A percentile compares a stretch with the other conserved stretches of the same genome.
Conservation (phyloP, 2,888 invertebrate genomes). For the Junonia oenone region DNA sequence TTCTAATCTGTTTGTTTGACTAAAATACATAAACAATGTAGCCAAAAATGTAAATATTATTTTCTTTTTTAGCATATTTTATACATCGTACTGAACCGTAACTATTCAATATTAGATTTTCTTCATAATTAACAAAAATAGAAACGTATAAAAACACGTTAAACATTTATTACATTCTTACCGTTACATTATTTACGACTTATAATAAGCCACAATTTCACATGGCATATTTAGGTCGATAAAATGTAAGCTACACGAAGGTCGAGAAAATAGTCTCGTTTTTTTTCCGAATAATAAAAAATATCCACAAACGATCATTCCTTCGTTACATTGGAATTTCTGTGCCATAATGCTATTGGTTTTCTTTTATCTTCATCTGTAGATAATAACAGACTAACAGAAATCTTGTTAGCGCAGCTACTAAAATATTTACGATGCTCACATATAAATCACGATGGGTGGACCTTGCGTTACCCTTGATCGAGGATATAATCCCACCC, state of each 20-base stretch:
- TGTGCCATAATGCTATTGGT: not conserved
- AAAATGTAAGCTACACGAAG: not conserved
- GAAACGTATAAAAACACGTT: not conserved
- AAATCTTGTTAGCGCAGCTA: slow-evolving; percentile 4
- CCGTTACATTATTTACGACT: not conserved
- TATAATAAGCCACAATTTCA: not conserved
- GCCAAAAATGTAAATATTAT: too few species aligned
- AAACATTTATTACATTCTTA: not conserved
- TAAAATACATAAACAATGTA: too few species aligned
- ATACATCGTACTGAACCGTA: too few species aligned
- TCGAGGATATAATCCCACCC: slow-evolving; percentile 1
- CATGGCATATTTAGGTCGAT: not conserved
- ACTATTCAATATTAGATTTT: not conserved
- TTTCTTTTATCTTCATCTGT: not conserved
- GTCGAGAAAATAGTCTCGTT: not conserved
- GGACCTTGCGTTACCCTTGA: slow-evolving; percentile 2
- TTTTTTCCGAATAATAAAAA: not conserved
- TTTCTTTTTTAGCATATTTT: too few species aligned
- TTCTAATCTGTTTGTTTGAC: too few species aligned
- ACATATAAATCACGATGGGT: slow-evolving; percentile 8
- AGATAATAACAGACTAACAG: not conserved
- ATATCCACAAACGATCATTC: not conserved
- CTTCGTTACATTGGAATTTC: not conserved
- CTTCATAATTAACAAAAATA: not conserved
- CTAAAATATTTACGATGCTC: slow-evolving; percentile 12